These are phyloP conservation scores for Danio aesculapii DNA, from an alignment of 2,797 vertebrate genomes.

Conservation along the genomic window DNA sequence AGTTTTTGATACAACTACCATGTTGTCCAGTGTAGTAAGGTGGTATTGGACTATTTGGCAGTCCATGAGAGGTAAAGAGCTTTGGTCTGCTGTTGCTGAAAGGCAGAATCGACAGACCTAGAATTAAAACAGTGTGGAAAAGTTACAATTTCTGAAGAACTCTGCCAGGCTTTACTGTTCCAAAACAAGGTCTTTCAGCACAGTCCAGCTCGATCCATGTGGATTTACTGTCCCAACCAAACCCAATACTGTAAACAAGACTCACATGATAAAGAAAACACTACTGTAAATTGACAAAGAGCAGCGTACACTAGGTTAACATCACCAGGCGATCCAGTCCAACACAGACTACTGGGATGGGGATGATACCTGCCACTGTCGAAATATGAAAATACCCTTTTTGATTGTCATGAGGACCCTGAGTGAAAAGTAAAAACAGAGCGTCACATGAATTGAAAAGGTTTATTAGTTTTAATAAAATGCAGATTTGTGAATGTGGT, in stretches of 20 bases:
- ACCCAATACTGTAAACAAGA: slow-evolving; percentile 44
- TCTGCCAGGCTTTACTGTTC: slow-evolving; percentile 6
- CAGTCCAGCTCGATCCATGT: slow-evolving; percentile 15
- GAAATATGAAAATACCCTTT: slow-evolving; percentile 93
- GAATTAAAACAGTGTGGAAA: slow-evolving; percentile 19
- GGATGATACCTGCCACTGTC: slow-evolving; percentile 87
- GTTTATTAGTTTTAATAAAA: background rate
- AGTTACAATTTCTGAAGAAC: slow-evolving; percentile 23
- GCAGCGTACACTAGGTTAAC: slow-evolving; percentile 59
- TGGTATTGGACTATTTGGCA: slow-evolving; percentile 28
- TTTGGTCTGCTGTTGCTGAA: slow-evolving; percentile 7
- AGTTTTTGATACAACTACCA: background rate
- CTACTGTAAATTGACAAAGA: slow-evolving; percentile 48
- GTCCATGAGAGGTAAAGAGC: slow-evolving; percentile 45
- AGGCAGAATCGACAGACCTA: background rate
- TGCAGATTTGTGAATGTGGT: background rate
- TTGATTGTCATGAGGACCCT: slow-evolving; percentile 90
- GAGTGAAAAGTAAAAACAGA: slow-evolving; percentile 14
- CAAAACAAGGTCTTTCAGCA: slow-evolving; percentile 6
- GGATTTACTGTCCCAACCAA: slow-evolving; percentile 32
- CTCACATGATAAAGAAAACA: slow-evolving; percentile 53
- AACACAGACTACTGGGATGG: slow-evolving; percentile 75
- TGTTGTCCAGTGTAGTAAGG: slow-evolving; percentile 44
- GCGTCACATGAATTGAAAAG: background rate
- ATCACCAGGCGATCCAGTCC: slow-evolving; percentile 23